A percentile compares a stretch with the other conserved stretches of the same genome.
These are phyloP conservation scores for Psephotus haematonotus DNA, from an alignment of 2,113 vertebrate species.

Conservation along the genomic window DNA sequence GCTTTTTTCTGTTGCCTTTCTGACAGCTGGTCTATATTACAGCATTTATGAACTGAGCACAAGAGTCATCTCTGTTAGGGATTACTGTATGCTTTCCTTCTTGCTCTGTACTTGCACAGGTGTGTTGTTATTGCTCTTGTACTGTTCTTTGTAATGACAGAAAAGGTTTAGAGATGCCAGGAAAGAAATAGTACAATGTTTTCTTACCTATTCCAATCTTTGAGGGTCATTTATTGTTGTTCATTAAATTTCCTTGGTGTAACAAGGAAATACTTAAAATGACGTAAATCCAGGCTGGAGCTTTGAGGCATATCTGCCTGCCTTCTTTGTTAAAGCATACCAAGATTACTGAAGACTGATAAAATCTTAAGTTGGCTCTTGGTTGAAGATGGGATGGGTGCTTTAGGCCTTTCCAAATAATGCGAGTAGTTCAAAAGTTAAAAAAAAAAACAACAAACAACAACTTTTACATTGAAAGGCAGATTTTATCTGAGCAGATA, in stretches of 20 bases:
- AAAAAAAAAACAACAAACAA: background rate
- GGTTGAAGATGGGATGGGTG: background rate
- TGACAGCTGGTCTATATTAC: background rate
- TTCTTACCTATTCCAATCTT: background rate
- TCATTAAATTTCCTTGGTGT: background rate
- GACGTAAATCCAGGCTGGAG: background rate
- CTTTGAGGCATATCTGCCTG: background rate
- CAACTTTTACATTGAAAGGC: background rate
- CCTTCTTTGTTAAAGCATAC: background rate
- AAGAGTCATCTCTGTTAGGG: background rate
- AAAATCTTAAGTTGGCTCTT: background rate
- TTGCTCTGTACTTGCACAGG: background rate
- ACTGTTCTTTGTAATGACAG: background rate
- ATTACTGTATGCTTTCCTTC: background rate
- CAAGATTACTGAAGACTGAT: background rate
- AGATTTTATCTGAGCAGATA: background rate
- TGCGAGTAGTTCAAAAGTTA: background rate
- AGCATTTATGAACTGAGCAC: background rate
- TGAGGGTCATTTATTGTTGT: background rate
- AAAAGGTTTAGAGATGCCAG: background rate
- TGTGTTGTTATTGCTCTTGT: background rate
- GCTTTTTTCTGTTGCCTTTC: background rate
- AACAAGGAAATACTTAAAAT: background rate
- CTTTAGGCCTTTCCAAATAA: background rate
- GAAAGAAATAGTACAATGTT: background rate